These are phyloP conservation scores for Drosophila pandora DNA, from an alignment of 1,140 invertebrate genomes.

Conservation along the genomic window DNA sequence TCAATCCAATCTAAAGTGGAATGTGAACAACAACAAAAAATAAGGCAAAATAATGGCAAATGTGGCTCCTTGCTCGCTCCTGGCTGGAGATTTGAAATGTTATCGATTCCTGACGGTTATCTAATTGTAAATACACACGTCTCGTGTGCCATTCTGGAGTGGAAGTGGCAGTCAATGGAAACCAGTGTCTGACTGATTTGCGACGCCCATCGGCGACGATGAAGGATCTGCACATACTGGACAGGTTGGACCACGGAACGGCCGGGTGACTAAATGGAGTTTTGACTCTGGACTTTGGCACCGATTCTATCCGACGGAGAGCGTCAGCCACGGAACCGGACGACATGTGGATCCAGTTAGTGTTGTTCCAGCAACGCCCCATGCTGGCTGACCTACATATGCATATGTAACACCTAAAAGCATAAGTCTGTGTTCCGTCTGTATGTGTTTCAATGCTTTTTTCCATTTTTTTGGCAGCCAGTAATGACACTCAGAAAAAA, in stretches of 20 bases:
- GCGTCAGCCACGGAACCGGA: constrained; percentile 61
- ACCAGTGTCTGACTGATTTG: constrained; percentile 63
- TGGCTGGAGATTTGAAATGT: constrained; percentile 33
- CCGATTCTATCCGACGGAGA: constrained; percentile 27
- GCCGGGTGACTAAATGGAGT: constrained; percentile 20
- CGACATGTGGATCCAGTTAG: constrained; percentile 69
- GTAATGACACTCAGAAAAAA: constrained; percentile 12
- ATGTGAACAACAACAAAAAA: constrained; percentile 26
- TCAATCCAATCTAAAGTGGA: constrained; percentile 47
- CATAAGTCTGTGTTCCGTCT: constrained; percentile 15
- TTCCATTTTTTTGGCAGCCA: constrained; percentile 23
- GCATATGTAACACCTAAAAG: constrained; percentile 65
- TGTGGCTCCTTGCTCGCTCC: constrained; percentile 29
- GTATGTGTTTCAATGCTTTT: constrained; percentile 6
- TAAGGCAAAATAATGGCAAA: constrained; percentile 69
- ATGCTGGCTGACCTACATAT: constrained; percentile 67
- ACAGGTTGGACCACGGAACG: not conserved
- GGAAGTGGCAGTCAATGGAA: constrained; percentile 10
- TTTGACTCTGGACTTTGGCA: constrained; percentile 28
- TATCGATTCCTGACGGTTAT: constrained; percentile 74
- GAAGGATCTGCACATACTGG: constrained; percentile 12
- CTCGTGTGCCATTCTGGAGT: constrained; percentile 30
- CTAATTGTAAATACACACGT: constrained; percentile 75
- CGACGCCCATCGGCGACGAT: constrained; percentile 40
- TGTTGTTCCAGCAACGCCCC: constrained; percentile 41